Evolutionary conservation across 2,888 invertebrate genomes (phyloP).

Genomic region (Creontiades dilutus): DNA sequence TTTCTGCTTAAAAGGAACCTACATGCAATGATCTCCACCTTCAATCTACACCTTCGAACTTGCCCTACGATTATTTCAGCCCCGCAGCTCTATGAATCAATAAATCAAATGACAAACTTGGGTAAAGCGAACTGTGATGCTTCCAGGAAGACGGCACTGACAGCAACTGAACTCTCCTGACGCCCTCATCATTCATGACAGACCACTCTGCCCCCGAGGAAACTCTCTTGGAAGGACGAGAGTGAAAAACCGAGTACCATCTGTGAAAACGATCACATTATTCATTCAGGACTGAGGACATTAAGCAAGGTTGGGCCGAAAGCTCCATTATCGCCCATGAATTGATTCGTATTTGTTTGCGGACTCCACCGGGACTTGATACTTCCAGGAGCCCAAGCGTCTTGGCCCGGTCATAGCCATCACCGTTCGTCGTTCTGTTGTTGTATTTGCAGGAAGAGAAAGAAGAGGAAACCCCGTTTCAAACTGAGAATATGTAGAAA

Average conservation of each 20-base stretch:
- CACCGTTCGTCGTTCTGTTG: too few relatives aligned
- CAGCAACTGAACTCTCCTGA: neutral
- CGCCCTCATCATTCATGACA: constrained; percentile 3
- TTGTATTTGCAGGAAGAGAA: too few relatives aligned
- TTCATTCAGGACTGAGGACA: constrained; percentile 64
- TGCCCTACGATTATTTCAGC: neutral
- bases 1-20: too few relatives aligned
- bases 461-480: too few relatives aligned
- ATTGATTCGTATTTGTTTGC: constrained; percentile 48
- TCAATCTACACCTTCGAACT: too few relatives aligned
- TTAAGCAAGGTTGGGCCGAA: constrained; percentile 50
- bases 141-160: neutral
- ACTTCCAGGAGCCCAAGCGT: constrained; percentile 15
- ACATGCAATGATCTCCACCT: too few relatives aligned
- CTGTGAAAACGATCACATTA: constrained; percentile 61
- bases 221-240: neutral
- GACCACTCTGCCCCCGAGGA: neutral
- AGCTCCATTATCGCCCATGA: constrained; percentile 61
- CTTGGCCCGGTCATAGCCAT: neutral
- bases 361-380: constrained; percentile 32
- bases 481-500: too few relatives aligned
- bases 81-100: neutral
- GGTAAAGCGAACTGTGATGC: neutral
- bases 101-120: neutral
- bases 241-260: constrained; percentile 62